Percentiles rank a stretch among this genome's conserved stretches.
These are phyloP conservation scores for Heterotis niloticus DNA, from an alignment of 2,113 vertebrate species.

Conservation along the genomic window DNA sequence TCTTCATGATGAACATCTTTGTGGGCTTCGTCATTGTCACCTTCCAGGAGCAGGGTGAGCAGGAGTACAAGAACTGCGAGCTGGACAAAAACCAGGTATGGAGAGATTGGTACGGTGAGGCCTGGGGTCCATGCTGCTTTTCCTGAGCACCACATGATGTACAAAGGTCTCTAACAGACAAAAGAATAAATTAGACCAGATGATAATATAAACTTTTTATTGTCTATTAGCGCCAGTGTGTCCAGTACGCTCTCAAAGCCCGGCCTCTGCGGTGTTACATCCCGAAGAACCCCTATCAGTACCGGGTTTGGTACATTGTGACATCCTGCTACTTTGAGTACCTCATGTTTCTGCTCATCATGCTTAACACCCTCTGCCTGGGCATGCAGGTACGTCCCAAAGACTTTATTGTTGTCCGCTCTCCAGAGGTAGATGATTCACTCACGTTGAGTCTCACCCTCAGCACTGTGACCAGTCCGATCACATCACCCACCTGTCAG, in stretches of 20 bases:
- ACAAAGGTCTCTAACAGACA: not conserved
- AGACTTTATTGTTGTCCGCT: not conserved
- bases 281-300: constrained; percentile 87
- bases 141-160: not conserved
- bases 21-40: constrained; percentile 89
- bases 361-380: constrained; percentile 90
- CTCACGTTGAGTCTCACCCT: not conserved
- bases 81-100: constrained; percentile 90
- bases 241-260: constrained; percentile 90
- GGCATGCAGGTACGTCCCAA: constrained; percentile 81
- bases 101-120: too few relatives aligned
- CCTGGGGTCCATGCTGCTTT: not conserved
- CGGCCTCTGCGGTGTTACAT: constrained; percentile 85
- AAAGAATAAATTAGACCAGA: not conserved
- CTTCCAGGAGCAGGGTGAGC: constrained; percentile 86
- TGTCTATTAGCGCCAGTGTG: constrained; percentile 80
- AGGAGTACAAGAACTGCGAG: constrained; percentile 86
- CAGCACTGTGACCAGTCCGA: constrained; percentile 89
- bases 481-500: constrained; percentile 80
- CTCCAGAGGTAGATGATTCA: not conserved
- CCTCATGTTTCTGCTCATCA: constrained; percentile 91
- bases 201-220: not conserved
- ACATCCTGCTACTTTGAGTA: constrained; percentile 95
- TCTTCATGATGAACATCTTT: constrained; percentile 99
- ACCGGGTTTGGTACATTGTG: constrained; percentile 89